Percentiles rank a stretch among this genome's conserved stretches.
These are phyloP conservation scores for Drosophila limbata DNA, from an alignment of 2,888 invertebrate species.

Conservation along the genomic window DNA sequence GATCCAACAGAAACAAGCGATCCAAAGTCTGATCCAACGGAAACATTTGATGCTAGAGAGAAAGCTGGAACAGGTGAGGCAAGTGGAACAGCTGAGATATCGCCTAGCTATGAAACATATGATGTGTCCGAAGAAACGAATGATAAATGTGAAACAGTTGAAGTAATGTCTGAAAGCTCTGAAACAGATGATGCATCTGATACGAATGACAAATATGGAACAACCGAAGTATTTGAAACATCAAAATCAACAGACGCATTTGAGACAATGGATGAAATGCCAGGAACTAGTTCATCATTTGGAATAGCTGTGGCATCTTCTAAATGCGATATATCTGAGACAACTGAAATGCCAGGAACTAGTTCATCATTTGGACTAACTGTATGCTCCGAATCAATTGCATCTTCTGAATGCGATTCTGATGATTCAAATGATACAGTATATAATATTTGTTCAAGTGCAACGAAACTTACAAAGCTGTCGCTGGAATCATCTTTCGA, in stretches of 20 bases:
- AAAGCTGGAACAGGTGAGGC: not conserved
- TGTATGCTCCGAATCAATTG: not conserved
- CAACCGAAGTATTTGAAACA: not conserved
- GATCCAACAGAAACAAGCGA: not conserved
- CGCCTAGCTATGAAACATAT: no score
- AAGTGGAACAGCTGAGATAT: not conserved
- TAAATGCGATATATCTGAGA: not conserved
- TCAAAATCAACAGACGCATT: not conserved
- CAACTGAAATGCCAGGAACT: not conserved
- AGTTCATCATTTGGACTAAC: not conserved
- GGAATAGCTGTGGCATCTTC: not conserved
- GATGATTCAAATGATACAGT: not conserved
- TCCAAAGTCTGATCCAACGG: no score
- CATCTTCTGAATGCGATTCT: not conserved
- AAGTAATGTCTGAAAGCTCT: not conserved
- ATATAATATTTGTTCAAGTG: not conserved
- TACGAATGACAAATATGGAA: not conserved
- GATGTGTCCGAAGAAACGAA: not conserved
- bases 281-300: not conserved
- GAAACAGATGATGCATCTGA: not conserved
- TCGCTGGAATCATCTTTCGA: not conserved
- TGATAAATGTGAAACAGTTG: not conserved
- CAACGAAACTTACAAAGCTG: not conserved
- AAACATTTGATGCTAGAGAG: not conserved
- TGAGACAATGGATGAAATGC: not conserved